phyloP scores from a whole-genome alignment of 2,888 invertebrate species.

The Cheilosia scutellata region DNA sequence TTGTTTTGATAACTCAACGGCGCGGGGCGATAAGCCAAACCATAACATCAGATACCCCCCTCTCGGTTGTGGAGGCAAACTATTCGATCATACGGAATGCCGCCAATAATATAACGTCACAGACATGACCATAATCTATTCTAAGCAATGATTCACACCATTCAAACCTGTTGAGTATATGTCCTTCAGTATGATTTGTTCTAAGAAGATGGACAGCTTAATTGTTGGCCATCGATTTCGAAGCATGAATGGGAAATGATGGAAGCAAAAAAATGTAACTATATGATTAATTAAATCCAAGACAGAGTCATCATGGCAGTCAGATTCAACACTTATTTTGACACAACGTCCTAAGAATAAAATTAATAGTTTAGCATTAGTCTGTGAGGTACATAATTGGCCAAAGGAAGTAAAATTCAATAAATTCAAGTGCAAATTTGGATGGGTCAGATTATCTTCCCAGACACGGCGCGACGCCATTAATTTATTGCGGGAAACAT shows the following conservation, averaged over 20 bases:
- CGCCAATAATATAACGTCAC: slow-evolving; percentile 27
- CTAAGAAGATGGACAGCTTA: slow-evolving; percentile 61
- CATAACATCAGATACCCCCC: background rate
- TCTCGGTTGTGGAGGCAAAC: slow-evolving; percentile 38
- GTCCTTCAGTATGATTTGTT: slow-evolving; percentile 53
- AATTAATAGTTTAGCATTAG: slow-evolving; percentile 15
- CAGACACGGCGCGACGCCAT: no score
- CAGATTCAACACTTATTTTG: slow-evolving; percentile 32
- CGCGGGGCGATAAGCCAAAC: background rate
- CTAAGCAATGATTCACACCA: slow-evolving; percentile 51
- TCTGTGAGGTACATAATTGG: no score
- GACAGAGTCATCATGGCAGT: slow-evolving; percentile 23
- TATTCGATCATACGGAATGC: slow-evolving; percentile 23
- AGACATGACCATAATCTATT: slow-evolving; percentile 57
- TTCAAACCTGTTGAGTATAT: slow-evolving; percentile 39
- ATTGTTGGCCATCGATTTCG: slow-evolving; percentile 43
- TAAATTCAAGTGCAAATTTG: no score
- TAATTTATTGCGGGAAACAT: no score
- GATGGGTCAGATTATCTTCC: no score
- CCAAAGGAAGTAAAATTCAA: no score
- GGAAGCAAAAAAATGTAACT: slow-evolving; percentile 21
- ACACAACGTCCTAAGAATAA: slow-evolving; percentile 18
- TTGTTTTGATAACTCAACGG: slow-evolving; percentile 19
- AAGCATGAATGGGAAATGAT: slow-evolving; percentile 31
- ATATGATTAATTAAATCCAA: slow-evolving; percentile 53